Evolutionary conservation across 2,113 vertebrate species (phyloP).

Genomic region (Heliornis fulica): DNA sequence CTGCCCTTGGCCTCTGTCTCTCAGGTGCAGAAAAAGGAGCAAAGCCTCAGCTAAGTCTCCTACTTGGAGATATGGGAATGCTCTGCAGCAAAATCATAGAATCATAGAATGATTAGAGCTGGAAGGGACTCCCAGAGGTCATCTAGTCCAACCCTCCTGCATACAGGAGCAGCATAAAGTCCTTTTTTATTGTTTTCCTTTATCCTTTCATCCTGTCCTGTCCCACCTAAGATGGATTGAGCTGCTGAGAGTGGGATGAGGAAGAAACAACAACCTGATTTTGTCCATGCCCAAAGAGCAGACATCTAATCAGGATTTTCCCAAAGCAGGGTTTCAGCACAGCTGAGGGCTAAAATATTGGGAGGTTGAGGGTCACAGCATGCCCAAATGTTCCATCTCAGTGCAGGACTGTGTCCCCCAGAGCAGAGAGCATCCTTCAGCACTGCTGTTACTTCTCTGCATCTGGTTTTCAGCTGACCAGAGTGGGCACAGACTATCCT

Average conservation of each 20-base stretch:
- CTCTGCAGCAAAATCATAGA: neutral
- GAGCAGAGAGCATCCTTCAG: neutral
- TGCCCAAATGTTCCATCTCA: accelerated
- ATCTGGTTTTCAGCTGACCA: neutral
- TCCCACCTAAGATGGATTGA: neutral
- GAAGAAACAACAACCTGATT: neutral
- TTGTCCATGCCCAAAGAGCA: neutral
- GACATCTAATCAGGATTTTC: neutral
- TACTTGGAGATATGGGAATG: neutral
- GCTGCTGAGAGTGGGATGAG: neutral
- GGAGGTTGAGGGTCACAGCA: neutral
- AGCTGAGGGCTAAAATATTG: neutral
- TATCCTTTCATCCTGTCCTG: no score
- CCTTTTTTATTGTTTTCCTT: no score
- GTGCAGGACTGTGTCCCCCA: accelerated
- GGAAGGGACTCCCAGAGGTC: no score
- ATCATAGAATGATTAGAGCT: no score
- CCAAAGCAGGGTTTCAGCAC: neutral
- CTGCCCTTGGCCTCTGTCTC: neutral
- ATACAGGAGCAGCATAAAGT: no score
- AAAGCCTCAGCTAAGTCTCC: neutral
- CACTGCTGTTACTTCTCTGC: neutral
- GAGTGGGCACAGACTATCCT: neutral
- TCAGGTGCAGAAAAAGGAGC: neutral
- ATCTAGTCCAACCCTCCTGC: no score